Conservation (phyloP, 2,888 invertebrate genomes). For the Spodoptera littoralis region DNA sequence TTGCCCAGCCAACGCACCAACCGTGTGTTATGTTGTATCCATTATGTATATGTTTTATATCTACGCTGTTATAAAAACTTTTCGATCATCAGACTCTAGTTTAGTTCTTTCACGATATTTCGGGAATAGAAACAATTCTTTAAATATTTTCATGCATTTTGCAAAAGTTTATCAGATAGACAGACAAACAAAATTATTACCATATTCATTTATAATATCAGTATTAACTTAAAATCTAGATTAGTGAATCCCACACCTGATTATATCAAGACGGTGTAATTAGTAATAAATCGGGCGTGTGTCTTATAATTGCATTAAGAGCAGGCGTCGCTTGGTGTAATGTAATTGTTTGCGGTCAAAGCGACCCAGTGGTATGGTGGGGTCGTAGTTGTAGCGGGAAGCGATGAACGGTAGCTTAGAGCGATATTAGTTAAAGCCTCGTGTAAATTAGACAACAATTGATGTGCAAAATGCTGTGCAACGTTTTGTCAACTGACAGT, state of each 20-base stretch:
- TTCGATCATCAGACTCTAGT: no score
- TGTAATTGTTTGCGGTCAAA: slow-evolving; percentile 74
- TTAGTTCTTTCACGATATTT: no score
- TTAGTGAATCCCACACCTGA: slow-evolving; percentile 25
- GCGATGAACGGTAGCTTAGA: neutral
- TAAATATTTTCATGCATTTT: neutral
- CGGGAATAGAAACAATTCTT: neutral
- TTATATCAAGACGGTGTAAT: slow-evolving; percentile 27
- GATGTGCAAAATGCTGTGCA: no score
- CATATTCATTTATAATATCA: slow-evolving; percentile 9
- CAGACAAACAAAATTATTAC: neutral
- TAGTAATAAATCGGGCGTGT: slow-evolving; percentile 65
- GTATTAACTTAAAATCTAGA: slow-evolving; percentile 13
- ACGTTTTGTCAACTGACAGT: neutral
- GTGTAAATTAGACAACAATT: no score
- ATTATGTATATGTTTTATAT: no score
- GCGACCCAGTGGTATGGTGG: slow-evolving; percentile 40
- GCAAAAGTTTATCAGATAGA: neutral
- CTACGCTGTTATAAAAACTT: no score
- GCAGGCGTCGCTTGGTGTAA: slow-evolving; percentile 67
- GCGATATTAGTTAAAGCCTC: neutral
- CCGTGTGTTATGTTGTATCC: no score
- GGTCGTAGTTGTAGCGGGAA: slow-evolving; percentile 4
- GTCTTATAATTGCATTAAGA: slow-evolving; percentile 69
- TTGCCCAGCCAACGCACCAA: no score